These are phyloP conservation scores for Calliphora vicina DNA, from an alignment of 1,140 invertebrate genomes.

Conservation along the genomic window DNA sequence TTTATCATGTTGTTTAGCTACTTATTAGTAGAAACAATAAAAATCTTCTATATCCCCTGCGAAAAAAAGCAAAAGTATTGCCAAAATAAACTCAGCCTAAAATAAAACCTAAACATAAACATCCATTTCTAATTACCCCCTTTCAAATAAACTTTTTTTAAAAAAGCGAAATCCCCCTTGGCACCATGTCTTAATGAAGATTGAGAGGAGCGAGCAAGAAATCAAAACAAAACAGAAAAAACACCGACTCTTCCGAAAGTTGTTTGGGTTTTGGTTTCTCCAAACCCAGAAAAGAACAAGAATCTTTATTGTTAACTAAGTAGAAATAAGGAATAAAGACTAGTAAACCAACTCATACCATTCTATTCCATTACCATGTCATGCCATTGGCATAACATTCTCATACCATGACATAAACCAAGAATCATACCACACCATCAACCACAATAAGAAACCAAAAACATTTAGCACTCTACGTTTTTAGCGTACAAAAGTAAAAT, in stretches of 20 bases:
- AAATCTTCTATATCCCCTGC: background rate
- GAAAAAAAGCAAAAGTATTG: background rate
- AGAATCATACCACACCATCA: background rate
- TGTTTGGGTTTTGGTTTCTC: background rate
- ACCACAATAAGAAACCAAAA: background rate
- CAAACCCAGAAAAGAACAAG: background rate
- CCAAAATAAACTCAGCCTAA: background rate
- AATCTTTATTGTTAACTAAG: background rate
- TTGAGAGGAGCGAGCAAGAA: background rate
- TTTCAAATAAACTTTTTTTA: background rate
- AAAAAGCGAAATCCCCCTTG: background rate
- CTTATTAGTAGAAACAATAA: background rate
- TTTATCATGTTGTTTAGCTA: constrained; percentile 5
- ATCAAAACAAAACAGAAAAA: background rate
- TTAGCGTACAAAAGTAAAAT: too few species aligned
- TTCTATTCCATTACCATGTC: background rate
- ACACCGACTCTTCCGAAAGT: background rate
- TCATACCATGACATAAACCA: background rate
- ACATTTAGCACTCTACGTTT: background rate
- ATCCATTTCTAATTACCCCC: background rate
- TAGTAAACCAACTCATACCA: background rate
- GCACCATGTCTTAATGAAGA: background rate
- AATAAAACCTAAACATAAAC: background rate
- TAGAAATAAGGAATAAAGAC: too few species aligned
- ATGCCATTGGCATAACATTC: background rate